Conservation (phyloP, 2,888 invertebrate species). For the Cerastis leucographa region DNA sequence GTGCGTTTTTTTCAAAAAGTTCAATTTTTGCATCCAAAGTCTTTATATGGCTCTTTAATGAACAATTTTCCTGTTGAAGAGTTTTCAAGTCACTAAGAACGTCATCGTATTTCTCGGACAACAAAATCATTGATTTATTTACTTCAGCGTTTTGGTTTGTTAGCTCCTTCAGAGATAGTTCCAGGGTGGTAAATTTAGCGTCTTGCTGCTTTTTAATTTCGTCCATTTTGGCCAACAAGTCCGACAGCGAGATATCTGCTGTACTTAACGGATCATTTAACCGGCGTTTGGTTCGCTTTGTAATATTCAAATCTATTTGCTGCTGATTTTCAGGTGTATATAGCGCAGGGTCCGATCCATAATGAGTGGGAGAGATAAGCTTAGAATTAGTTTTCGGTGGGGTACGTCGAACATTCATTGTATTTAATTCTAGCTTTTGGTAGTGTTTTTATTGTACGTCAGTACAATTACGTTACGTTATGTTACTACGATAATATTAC, state of each 20-base stretch:
- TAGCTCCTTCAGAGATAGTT: slow-evolving; percentile 3
- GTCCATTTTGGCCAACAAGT: slow-evolving; percentile 11
- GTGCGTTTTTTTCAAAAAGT: neutral
- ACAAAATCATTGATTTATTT: slow-evolving; percentile 2
- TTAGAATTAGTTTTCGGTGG: slow-evolving; percentile 7
- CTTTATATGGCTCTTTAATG: slow-evolving; percentile 11
- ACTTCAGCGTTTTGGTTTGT: slow-evolving; percentile 26
- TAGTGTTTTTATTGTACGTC: neutral
- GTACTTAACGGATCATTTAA: neutral
- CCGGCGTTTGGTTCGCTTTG: no score
- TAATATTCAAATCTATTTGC: neutral
- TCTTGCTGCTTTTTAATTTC: slow-evolving; percentile 24
- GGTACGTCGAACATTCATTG: slow-evolving; percentile 11
- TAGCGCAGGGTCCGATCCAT: slow-evolving; percentile 16
- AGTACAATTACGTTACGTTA: neutral
- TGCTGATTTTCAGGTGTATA: no score
- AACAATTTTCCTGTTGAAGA: slow-evolving; percentile 20
- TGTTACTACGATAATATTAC: neutral
- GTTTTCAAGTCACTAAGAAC: slow-evolving; percentile 20
- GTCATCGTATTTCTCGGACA: slow-evolving; percentile 29
- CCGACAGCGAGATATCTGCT: slow-evolving; percentile 14
- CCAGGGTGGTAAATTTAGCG: slow-evolving; percentile 13
- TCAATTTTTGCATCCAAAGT: slow-evolving; percentile 15
- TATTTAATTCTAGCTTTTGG: neutral
- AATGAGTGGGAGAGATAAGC: slow-evolving; percentile 14